phyloP scores from a whole-genome alignment of 2,113 vertebrate genomes.

The Takifugu flavidus region DNA sequence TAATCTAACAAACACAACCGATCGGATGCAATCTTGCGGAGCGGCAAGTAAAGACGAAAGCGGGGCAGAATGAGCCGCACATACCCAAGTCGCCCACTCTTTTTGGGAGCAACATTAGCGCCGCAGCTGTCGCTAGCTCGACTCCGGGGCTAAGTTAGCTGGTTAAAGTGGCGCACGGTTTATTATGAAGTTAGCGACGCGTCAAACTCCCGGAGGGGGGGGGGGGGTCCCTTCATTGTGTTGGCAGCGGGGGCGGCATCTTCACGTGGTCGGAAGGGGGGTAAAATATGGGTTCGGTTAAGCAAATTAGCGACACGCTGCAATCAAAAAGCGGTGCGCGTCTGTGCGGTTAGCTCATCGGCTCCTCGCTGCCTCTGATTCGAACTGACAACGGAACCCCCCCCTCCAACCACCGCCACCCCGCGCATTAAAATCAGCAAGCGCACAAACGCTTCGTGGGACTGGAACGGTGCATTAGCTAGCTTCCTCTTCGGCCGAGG shows the following conservation, averaged over 20 bases:
- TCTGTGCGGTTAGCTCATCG: background rate
- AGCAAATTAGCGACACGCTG: background rate
- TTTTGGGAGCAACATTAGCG: constrained; percentile 24
- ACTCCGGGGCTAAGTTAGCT: constrained; percentile 24
- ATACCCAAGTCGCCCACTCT: background rate
- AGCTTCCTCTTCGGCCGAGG: constrained; percentile 22
- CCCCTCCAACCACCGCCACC: background rate
- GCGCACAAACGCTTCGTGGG: constrained; percentile 46
- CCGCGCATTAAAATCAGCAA: constrained; percentile 47
- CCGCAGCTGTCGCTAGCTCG: constrained; percentile 31
- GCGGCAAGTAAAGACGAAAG: constrained; percentile 5
- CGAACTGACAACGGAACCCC: constrained; percentile 29
- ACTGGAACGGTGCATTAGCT: constrained; percentile 23
- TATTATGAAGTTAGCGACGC: constrained; percentile 13
- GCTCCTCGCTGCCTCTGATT: background rate
- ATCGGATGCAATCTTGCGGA: background rate
- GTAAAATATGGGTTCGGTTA: background rate
- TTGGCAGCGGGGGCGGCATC: background rate
- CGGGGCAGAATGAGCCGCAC: background rate
- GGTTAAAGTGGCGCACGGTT: constrained; percentile 44
- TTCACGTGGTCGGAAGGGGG: constrained; percentile 36
- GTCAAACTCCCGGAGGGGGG: constrained; percentile 18
- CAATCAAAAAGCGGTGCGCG: background rate
- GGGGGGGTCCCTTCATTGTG: background rate
- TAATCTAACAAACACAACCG: constrained; percentile 19